Conservation (phyloP, 92 coral and sea anemone genomes). For the Metridium senile region DNA sequence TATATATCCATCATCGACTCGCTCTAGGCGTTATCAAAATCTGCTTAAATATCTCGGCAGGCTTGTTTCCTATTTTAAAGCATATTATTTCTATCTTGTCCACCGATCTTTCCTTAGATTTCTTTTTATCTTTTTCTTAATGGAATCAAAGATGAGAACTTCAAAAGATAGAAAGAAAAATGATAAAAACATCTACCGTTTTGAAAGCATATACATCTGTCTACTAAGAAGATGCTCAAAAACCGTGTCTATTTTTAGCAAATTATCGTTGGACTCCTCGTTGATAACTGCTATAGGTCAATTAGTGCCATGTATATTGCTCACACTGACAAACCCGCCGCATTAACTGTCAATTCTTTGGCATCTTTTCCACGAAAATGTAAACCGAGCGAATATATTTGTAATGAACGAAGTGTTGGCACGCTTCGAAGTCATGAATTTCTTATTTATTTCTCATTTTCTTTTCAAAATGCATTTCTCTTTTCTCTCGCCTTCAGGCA, state of each 20-base stretch:
- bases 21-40: not conserved
- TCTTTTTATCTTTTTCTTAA: not conserved
- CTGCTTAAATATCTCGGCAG: not conserved
- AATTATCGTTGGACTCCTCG: not conserved
- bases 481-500: not conserved
- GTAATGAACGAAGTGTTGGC: too few species aligned
- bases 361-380: not conserved
- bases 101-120: not conserved
- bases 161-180: too few species aligned
- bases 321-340: not conserved
- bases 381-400: too few species aligned
- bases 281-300: not conserved
- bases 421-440: too few species aligned
- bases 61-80: not conserved
- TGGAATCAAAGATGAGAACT: conserved; percentile 2
- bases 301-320: not conserved
- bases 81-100: not conserved
- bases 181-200: too few species aligned
- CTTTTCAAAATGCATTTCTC: not conserved
- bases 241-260: not conserved
- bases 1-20: too few species aligned
- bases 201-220: not conserved
- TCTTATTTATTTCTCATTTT: not conserved
- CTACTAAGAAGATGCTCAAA: not conserved
- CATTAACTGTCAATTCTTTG: not conserved